Conservation (phyloP, 2,888 invertebrate species). For the Drosophila multiciliata region DNA sequence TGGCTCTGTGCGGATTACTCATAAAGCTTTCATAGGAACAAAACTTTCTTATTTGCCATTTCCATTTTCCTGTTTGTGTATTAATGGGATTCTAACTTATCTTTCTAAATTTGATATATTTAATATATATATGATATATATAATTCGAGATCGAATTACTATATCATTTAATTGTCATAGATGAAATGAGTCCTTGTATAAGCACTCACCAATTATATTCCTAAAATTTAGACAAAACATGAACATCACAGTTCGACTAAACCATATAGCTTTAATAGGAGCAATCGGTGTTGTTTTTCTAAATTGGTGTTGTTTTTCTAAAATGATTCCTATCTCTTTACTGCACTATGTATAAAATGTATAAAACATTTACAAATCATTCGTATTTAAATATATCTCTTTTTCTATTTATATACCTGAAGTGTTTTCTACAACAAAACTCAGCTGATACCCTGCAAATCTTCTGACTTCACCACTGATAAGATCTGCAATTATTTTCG, state of each 20-base stretch:
- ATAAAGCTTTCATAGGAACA: not conserved
- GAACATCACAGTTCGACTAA: not conserved
- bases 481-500: constrained; percentile 78
- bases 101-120: too few species aligned
- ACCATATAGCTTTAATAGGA: not conserved
- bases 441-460: constrained; percentile 45
- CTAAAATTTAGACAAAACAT: not conserved
- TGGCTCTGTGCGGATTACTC: not conserved
- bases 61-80: too few species aligned
- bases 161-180: not conserved
- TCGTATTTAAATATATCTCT: not conserved
- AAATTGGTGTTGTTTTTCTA: not conserved
- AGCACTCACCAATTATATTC: not conserved
- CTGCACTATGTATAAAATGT: not conserved
- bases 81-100: too few species aligned
- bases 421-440: constrained; percentile 47
- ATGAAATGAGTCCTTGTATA: not conserved
- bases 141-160: not conserved
- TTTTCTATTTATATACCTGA: not conserved
- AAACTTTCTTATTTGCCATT: not conserved
- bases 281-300: not conserved
- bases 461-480: constrained; percentile 40
- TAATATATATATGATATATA: too few species aligned
- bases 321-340: not conserved
- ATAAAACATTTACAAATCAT: not conserved